phyloP scores from a whole-genome alignment of 64 coral and sea anemone genomes.

The Montipora cactus region DNA sequence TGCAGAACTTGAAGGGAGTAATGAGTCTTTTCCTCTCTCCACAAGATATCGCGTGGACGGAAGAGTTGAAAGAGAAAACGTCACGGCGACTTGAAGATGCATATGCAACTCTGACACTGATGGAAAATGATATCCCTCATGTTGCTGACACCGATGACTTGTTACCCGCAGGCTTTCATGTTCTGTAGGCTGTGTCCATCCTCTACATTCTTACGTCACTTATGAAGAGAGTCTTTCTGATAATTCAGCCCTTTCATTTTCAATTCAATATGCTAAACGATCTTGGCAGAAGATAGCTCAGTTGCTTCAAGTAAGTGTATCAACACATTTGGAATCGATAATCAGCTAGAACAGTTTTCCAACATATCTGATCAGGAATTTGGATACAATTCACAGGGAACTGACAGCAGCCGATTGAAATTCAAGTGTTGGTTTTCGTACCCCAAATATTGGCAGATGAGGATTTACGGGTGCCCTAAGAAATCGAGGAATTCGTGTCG shows the following conservation, averaged over 20 bases:
- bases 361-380: slow-evolving; percentile 73
- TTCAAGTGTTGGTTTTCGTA: slow-evolving; percentile 63
- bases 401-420: slow-evolving; percentile 20
- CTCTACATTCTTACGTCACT: slow-evolving; percentile 6
- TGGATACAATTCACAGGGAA: not conserved
- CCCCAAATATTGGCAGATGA: slow-evolving; percentile 81
- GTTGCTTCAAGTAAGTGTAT: not conserved
- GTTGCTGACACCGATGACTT: not conserved
- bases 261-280: not conserved
- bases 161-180: not conserved
- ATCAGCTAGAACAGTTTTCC: slow-evolving; percentile 59
- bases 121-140: slow-evolving; percentile 33
- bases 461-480: slow-evolving; percentile 76
- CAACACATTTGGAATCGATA: not conserved
- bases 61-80: slow-evolving; percentile 16
- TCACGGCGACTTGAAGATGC: slow-evolving; percentile 56
- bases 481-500: slow-evolving; percentile 63
- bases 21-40: not conserved
- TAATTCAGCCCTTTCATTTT: not conserved
- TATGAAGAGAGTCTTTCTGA: not conserved
- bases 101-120: slow-evolving; percentile 38
- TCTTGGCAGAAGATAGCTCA: slow-evolving; percentile 80
- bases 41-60: slow-evolving; percentile 20
- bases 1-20: too few species aligned
- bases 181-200: not conserved